Conservation (phyloP, 1,140 invertebrate species). For the Atta texana region DNA sequence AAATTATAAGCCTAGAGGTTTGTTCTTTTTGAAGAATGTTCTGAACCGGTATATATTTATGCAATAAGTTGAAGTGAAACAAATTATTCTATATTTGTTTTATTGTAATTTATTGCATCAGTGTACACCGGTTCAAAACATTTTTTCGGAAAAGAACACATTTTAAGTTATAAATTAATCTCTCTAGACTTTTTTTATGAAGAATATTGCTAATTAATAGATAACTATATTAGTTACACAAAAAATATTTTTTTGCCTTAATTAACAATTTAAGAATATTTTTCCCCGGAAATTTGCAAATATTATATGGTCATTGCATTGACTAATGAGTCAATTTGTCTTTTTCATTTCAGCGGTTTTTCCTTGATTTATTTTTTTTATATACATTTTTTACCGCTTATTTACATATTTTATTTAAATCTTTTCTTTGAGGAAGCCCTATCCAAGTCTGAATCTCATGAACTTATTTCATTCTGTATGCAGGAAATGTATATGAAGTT, state of each 20-base stretch:
- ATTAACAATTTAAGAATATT: not conserved
- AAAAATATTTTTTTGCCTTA: not conserved
- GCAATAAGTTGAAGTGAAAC: too few species aligned
- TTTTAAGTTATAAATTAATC: too few species aligned
- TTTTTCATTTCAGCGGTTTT: not conserved
- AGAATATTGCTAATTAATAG: not conserved
- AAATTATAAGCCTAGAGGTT: too few species aligned
- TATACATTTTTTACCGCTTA: not conserved
- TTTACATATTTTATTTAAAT: not conserved
- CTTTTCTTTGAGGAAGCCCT: not conserved
- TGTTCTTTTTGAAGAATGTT: too few species aligned
- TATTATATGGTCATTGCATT: not conserved
- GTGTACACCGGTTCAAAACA: too few species aligned
- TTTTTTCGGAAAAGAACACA: too few species aligned
- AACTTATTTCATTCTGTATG: not conserved
- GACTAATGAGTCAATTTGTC: not conserved
- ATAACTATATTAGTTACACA: not conserved
- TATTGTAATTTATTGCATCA: too few species aligned
- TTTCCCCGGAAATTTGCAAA: not conserved
- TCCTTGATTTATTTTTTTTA: not conserved
- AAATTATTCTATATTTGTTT: too few species aligned
- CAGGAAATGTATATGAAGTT: not conserved
- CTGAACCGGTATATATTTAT: too few species aligned
- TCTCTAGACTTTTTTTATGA: too few species aligned
- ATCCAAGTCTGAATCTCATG: not conserved